Evolutionary conservation across 2,797 vertebrate genomes (phyloP).

Genomic region (Siniperca undulata): DNA sequence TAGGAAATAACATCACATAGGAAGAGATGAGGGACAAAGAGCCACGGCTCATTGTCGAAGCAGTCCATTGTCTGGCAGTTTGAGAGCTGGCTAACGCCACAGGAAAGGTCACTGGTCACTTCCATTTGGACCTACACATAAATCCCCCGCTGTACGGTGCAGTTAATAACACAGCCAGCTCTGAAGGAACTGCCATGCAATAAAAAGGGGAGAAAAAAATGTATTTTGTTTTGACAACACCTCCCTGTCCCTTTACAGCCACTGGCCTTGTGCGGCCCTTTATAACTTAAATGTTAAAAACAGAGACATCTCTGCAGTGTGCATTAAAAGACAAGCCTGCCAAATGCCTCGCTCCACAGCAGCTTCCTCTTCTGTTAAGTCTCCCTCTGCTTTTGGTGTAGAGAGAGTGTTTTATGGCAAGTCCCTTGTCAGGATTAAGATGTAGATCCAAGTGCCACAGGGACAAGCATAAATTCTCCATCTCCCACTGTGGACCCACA

Average conservation of each 20-base stretch:
- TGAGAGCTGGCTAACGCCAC: slow-evolving; percentile 74
- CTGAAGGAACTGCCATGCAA: slow-evolving; percentile 64
- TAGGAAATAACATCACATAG: slow-evolving; percentile 79
- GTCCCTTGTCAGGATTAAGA: slow-evolving; percentile 81
- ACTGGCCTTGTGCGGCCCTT: slow-evolving; percentile 64
- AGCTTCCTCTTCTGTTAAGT: slow-evolving; percentile 65
- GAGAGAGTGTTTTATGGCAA: slow-evolving; percentile 79
- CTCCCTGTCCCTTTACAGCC: slow-evolving; percentile 76
- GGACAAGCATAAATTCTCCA: slow-evolving; percentile 81
- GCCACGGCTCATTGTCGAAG: slow-evolving; percentile 74
- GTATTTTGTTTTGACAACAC: slow-evolving; percentile 78
- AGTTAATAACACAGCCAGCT: slow-evolving; percentile 76
- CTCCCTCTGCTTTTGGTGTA: slow-evolving; percentile 68
- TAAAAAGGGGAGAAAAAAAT: slow-evolving; percentile 62
- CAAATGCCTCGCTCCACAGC: slow-evolving; percentile 63
- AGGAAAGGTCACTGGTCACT: slow-evolving; percentile 85
- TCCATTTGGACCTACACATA: slow-evolving; percentile 83
- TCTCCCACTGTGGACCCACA: slow-evolving; percentile 75
- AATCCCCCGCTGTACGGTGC: slow-evolving; percentile 74
- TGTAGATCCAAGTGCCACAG: slow-evolving; percentile 81
- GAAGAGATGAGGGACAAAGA: slow-evolving; percentile 77
- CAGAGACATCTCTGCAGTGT: slow-evolving; percentile 79
- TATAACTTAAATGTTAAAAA: slow-evolving; percentile 85
- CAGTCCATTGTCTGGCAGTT: slow-evolving; percentile 78
- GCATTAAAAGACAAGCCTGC: slow-evolving; percentile 73